Evolutionary conservation across 1,140 invertebrate species (phyloP).

Genomic region (Orchesella cincta): DNA sequence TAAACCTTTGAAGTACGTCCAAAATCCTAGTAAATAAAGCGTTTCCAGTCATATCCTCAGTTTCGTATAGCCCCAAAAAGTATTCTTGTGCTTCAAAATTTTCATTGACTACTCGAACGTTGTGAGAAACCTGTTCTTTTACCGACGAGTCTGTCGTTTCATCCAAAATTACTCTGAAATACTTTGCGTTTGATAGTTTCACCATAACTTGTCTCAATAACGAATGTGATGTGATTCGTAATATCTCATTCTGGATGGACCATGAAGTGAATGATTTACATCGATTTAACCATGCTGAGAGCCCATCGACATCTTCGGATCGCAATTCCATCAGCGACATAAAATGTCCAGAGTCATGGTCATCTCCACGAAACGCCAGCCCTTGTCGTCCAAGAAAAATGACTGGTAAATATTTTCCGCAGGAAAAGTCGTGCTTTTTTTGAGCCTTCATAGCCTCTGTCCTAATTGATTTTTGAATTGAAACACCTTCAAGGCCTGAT

Average conservation of each 20-base stretch:
- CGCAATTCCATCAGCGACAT: background rate
- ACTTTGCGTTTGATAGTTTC: background rate
- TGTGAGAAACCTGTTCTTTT: slow-evolving; percentile 19
- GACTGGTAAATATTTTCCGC: background rate
- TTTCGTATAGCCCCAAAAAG: slow-evolving; percentile 18
- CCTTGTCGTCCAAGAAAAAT: slow-evolving; percentile 16
- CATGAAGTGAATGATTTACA: background rate
- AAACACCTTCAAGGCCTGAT: background rate
- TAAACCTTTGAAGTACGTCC: background rate
- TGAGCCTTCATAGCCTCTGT: no score
- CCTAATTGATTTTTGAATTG: background rate
- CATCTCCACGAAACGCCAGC: slow-evolving; percentile 10
- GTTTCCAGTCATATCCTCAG: background rate
- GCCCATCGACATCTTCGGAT: background rate
- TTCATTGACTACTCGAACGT: slow-evolving; percentile 6
- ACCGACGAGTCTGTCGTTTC: slow-evolving; percentile 23
- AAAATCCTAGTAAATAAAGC: background rate
- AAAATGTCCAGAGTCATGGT: slow-evolving; percentile 23
- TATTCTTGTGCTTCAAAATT: background rate
- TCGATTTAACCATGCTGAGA: background rate
- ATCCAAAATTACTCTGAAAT: slow-evolving; percentile 7
- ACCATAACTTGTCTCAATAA: background rate
- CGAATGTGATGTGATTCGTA: background rate
- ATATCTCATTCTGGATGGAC: background rate
- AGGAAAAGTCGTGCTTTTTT: background rate